Evolutionary conservation across 2,113 vertebrate species (phyloP).

Genomic region (Chaetorhynchus papuensis): DNA sequence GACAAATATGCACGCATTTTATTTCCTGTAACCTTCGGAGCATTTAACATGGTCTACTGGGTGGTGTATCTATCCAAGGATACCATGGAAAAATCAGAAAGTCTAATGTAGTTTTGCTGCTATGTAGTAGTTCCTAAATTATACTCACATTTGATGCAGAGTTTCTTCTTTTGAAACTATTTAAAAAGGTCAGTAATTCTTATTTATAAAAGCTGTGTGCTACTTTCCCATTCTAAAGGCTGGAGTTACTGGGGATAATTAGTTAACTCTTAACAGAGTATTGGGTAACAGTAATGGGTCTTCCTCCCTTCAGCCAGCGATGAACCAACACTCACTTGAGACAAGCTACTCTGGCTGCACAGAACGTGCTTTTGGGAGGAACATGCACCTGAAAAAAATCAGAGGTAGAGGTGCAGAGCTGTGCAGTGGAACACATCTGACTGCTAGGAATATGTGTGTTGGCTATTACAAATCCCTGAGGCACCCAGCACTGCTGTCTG

Average conservation of each 20-base stretch:
- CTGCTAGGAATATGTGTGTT: neutral
- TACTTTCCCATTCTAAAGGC: slow-evolving; percentile 67
- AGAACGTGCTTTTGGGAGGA: slow-evolving; percentile 13
- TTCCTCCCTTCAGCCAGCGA: slow-evolving; percentile 46
- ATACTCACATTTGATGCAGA: slow-evolving; percentile 67
- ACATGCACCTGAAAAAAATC: neutral
- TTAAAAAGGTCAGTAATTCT: slow-evolving; percentile 71
- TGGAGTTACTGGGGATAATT: slow-evolving; percentile 61
- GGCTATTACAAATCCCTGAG: neutral
- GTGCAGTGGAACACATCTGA: slow-evolving; percentile 23
- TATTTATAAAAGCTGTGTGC: slow-evolving; percentile 70
- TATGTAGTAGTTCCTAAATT: slow-evolving; percentile 71
- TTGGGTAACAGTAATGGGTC: slow-evolving; percentile 34
- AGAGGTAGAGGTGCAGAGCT: slow-evolving; percentile 21
- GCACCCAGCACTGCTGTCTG: slow-evolving; percentile 15
- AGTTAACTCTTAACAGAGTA: slow-evolving; percentile 38
- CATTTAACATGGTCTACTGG: slow-evolving; percentile 99
- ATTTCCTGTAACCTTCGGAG: slow-evolving; percentile 96
- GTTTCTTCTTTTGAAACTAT: slow-evolving; percentile 76
- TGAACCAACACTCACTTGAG: slow-evolving; percentile 17
- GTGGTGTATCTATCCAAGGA: slow-evolving; percentile 99
- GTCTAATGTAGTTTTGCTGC: slow-evolving; percentile 77
- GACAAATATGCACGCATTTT: slow-evolving; percentile 98
- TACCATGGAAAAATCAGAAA: slow-evolving; percentile 88
- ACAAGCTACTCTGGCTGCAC: neutral